Evolutionary conservation across 2,888 invertebrate species (phyloP).

Genomic region (Plemyria rubiginata): DNA sequence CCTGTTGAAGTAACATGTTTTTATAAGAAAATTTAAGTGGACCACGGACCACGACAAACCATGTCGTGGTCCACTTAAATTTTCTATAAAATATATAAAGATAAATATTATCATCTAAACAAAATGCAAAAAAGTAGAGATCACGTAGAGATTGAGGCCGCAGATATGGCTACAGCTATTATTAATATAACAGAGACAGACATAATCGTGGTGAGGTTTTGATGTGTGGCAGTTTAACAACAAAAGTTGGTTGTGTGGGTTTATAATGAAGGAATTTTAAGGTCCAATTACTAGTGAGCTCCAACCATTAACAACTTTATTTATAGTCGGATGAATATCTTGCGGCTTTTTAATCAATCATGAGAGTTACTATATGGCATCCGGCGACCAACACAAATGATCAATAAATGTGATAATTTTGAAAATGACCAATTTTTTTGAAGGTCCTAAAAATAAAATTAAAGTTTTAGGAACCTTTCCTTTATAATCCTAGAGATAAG

Average conservation of each 20-base stretch:
- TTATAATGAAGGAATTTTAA: constrained; percentile 68
- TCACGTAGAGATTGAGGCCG: constrained; percentile 22
- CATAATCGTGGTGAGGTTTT: constrained; percentile 34
- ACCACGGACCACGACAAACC: no score
- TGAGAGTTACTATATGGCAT: constrained; percentile 65
- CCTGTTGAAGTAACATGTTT: no score
- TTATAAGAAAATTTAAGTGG: no score
- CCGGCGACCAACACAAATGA: constrained; percentile 66
- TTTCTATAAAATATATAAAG: no score
- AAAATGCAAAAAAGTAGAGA: constrained; percentile 22
- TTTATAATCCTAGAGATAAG: no score
- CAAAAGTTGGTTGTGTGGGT: constrained; percentile 53
- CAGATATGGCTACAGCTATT: constrained; percentile 27
- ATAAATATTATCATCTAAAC: constrained; percentile 18
- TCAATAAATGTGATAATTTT: constrained; percentile 58
- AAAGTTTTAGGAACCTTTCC: no score
- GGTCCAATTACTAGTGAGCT: constrained; percentile 74
- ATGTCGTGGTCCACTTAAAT: no score
- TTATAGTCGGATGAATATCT: constrained; percentile 76
- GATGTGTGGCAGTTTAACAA: constrained; percentile 37
- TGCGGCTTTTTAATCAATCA: constrained; percentile 82
- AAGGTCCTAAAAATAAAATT: no score
- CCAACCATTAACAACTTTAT: constrained; percentile 78
- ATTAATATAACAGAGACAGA: constrained; percentile 31
- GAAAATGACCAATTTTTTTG: constrained; percentile 7